Evolutionary conservation across 2,113 vertebrate genomes (phyloP).

Genomic region (Tragelaphus scriptus): DNA sequence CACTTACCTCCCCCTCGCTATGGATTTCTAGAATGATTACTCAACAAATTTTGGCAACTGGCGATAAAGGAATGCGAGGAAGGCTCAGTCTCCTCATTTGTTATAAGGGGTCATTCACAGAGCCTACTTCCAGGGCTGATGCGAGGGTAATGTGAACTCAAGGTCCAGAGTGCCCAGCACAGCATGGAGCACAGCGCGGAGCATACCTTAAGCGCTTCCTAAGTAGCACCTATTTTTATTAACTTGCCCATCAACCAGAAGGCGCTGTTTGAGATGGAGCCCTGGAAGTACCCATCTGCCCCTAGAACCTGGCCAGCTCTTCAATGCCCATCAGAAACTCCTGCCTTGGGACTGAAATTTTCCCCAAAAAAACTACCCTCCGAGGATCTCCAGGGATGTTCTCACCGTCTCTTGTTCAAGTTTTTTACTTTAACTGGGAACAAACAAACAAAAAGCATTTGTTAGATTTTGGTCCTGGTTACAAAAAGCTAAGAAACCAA

Average conservation of each 20-base stretch:
- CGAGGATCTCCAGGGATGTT: background rate
- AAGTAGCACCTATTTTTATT: background rate
- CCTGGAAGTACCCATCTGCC: background rate
- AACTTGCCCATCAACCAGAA: background rate
- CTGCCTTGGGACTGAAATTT: background rate
- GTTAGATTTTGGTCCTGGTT: background rate
- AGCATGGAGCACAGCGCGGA: fast-evolving
- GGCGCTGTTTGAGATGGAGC: background rate
- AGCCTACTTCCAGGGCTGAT: background rate
- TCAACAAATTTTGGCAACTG: background rate
- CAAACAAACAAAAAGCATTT: background rate
- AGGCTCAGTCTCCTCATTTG: background rate
- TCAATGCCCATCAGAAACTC: background rate
- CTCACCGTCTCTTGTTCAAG: conserved; percentile 71
- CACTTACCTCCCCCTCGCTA: background rate
- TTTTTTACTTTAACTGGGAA: conserved; percentile 65
- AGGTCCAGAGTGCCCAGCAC: too few species aligned
- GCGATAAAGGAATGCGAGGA: background rate
- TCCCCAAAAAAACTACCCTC: background rate
- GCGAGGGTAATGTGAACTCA: background rate
- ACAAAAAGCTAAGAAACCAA: background rate
- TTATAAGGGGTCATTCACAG: background rate
- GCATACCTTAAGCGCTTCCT: background rate
- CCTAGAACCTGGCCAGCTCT: background rate
- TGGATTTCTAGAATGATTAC: background rate